These are phyloP conservation scores for Zeugodacus cucurbitae DNA, from an alignment of 1,140 invertebrate genomes.

Conservation along the genomic window DNA sequence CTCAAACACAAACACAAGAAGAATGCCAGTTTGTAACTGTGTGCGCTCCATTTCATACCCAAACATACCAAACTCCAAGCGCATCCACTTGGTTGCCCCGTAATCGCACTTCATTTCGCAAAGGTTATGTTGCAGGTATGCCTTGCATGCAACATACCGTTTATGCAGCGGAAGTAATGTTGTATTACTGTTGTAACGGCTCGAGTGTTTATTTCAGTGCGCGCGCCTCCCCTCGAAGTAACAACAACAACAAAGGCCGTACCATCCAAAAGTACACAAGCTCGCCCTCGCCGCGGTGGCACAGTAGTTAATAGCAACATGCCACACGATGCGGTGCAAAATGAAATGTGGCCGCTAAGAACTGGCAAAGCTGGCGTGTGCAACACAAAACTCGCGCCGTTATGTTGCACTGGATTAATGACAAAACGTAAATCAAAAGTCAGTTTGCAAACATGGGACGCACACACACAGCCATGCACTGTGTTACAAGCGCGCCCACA, in stretches of 20 bases:
- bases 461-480: not conserved
- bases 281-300: not conserved
- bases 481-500: not conserved
- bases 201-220: not conserved
- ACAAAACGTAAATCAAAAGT: conserved; percentile 37
- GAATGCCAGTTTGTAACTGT: too few relatives aligned
- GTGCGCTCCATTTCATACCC: not conserved
- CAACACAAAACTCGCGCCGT: not conserved
- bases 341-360: conserved; percentile 22
- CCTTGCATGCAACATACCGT: not conserved
- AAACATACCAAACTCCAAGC: not conserved
- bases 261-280: too few relatives aligned
- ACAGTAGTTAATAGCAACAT: conserved; percentile 5
- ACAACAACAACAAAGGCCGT: not conserved
- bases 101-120: not conserved
- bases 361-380: not conserved
- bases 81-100: not conserved
- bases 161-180: not conserved
- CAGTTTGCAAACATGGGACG: not conserved
- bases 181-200: not conserved
- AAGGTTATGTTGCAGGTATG: not conserved
- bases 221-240: not conserved
- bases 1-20: not conserved
- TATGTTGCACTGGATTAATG: conserved; percentile 12
- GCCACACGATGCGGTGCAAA: not conserved